Evolutionary conservation across 2,113 vertebrate species (phyloP).

Genomic region (Sylvilagus bachmani): DNA sequence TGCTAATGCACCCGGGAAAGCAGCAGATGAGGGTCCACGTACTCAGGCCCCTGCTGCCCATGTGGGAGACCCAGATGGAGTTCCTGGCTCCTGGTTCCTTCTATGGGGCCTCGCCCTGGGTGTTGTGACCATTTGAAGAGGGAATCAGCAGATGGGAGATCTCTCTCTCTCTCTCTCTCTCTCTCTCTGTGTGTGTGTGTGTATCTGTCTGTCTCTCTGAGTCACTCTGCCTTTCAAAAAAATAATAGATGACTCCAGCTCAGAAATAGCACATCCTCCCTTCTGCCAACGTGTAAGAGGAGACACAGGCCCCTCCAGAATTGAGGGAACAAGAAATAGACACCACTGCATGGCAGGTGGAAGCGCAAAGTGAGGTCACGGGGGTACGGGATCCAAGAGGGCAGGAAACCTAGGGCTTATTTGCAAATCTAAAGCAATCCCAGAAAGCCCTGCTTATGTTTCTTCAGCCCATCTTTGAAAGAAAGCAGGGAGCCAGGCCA

Average conservation of each 20-base stretch:
- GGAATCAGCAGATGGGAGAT: too few species aligned
- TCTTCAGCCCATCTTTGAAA: background rate
- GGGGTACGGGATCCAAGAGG: fast-evolving
- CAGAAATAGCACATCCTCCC: background rate
- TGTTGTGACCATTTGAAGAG: too few species aligned
- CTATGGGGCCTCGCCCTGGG: too few species aligned
- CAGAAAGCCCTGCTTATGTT: background rate
- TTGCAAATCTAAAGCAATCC: fast-evolving
- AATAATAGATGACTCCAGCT: background rate
- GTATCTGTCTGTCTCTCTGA: too few species aligned
- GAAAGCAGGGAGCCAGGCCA: background rate
- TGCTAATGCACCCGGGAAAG: too few species aligned
- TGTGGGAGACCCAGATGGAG: too few species aligned
- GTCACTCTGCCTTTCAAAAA: too few species aligned
- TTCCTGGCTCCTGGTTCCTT: too few species aligned
- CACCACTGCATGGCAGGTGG: fast-evolving
- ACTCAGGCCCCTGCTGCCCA: too few species aligned
- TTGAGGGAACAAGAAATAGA: background rate
- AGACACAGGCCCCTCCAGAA: background rate
- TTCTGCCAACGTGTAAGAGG: background rate
- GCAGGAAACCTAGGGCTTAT: fast-evolving
- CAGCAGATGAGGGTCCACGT: too few species aligned
- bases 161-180: too few species aligned
- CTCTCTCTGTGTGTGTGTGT: too few species aligned
- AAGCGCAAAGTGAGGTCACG: background rate